phyloP scores from a whole-genome alignment of 2,113 vertebrate species.

The Caretta caretta region DNA sequence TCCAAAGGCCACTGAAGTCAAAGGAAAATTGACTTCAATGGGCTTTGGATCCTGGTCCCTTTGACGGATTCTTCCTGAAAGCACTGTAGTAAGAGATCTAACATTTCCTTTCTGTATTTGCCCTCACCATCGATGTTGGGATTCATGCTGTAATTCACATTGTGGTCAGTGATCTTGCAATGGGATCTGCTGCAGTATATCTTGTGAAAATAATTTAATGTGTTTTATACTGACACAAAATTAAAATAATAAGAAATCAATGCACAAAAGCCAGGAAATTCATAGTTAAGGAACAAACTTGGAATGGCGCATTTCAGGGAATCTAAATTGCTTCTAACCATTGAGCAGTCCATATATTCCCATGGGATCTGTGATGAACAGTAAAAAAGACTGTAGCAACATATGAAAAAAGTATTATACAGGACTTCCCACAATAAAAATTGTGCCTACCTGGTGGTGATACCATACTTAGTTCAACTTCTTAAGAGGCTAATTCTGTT shows the following conservation, averaged over 20 bases:
- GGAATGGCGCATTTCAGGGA: not conserved
- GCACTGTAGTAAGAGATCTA: constrained; percentile 15
- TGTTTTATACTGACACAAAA: constrained; percentile 24
- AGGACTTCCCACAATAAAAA: not conserved
- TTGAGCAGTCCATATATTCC: not conserved
- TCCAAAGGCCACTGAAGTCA: not conserved
- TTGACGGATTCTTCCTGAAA: constrained; percentile 11
- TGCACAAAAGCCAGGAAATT: not conserved
- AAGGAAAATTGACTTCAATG: not conserved
- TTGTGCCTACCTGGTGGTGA: not conserved
- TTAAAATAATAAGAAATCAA: not conserved
- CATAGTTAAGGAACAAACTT: not conserved
- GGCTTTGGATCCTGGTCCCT: not conserved
- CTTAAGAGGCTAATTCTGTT: not conserved
- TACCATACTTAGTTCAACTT: not conserved
- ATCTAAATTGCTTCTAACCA: not conserved
- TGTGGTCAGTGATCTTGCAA: constrained; percentile 8
- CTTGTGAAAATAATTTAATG: constrained; percentile 22
- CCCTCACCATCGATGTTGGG: constrained; percentile 19
- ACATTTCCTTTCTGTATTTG: constrained; percentile 35
- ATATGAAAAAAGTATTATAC: not conserved
- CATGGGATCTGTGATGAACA: not conserved
- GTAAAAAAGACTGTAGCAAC: not conserved
- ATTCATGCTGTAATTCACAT: constrained; percentile 21
- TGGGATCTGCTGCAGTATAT: not conserved